Evolutionary conservation across 2,888 invertebrate species (phyloP).

Genomic region (Trachelus iudaicus): DNA sequence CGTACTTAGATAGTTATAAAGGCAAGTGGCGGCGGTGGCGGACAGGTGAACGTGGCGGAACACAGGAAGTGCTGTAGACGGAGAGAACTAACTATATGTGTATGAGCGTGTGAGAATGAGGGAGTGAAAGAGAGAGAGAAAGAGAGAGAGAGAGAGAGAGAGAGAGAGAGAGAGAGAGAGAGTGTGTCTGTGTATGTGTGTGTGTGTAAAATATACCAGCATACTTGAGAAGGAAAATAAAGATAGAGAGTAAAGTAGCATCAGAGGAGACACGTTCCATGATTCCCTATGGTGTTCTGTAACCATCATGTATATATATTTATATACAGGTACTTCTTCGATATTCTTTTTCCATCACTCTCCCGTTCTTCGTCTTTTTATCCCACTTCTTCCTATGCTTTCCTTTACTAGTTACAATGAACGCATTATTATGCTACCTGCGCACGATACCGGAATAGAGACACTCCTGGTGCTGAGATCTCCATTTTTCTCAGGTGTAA

Average conservation of each 20-base stretch:
- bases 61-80: slow-evolving; percentile 59
- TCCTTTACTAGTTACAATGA: slow-evolving; percentile 9
- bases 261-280: not conserved
- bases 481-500: not conserved
- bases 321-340: not conserved
- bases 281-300: not conserved
- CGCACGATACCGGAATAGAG: slow-evolving; percentile 37
- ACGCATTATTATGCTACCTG: slow-evolving; percentile 44
- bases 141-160: slow-evolving; percentile 2
- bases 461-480: slow-evolving; percentile 2
- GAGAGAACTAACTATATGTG: slow-evolving; percentile 12
- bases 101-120: slow-evolving; percentile 9
- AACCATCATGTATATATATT: not conserved
- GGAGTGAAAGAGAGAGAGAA: slow-evolving; percentile 12
- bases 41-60: slow-evolving; percentile 59
- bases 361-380: not conserved
- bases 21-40: slow-evolving; percentile 47
- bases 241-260: not conserved
- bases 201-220: not conserved
- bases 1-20: slow-evolving; percentile 34
- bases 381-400: not conserved
- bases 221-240: not conserved
- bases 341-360: not conserved
- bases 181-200: slow-evolving; percentile 1
- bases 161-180: slow-evolving; percentile 11